Base-by-base conservation (phyloP, 37 sponge, comb jelly and placozoan genomes). In the Agelas oroides region DNA sequence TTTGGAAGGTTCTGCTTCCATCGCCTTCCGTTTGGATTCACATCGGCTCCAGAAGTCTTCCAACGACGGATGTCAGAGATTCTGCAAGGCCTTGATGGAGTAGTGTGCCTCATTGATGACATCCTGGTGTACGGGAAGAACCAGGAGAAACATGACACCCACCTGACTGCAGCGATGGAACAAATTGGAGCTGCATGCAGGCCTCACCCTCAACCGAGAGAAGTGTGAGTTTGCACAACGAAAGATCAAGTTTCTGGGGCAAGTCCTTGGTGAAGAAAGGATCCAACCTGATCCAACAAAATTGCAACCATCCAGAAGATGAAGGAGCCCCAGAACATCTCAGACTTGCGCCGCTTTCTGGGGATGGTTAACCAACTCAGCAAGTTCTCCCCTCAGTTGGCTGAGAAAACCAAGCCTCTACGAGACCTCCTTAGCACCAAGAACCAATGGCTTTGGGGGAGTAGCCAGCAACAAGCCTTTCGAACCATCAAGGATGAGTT, bases 251-350 rank as follows among this genome's bases (percentile, higher is more conserved):
- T 80, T 80, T 46, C 80, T 80, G 0, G 80, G 80, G 40, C 80
- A 80, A 32, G 18, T 80, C 6, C 23, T 81, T 17, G 53, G 18
- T 19, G 38, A 54, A 12, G 21, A n/a, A 17, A 83, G 89, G 65
- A 60, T 88, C 65, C 63, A 34, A 18, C 89, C 89, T 13, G 83
- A 88, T 33, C 89, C 89, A 27, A 83, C 19, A 82, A 81, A 65
- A n/a, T n/a, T n/a, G n/a, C n/a, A n/a, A n/a, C n/a, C n/a, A n/a
- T n/a, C 37, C 68, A 5, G 75, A 36, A 23, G 77, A 30, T 84
- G 54, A 21, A 20, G 34, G 21, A 39, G 24, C 71, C 73, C 32
- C 19, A 35, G 16, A 83, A 83, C 58, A 75, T 83, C 23, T 15
- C 58, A 6, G 75, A 83, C 23, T 28, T 83, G 15, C 84, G 84